Evolutionary conservation across 2,797 vertebrate species (phyloP), one percentile per base, ranked within the genome.

Genomic region (Prionace glauca): DNA sequence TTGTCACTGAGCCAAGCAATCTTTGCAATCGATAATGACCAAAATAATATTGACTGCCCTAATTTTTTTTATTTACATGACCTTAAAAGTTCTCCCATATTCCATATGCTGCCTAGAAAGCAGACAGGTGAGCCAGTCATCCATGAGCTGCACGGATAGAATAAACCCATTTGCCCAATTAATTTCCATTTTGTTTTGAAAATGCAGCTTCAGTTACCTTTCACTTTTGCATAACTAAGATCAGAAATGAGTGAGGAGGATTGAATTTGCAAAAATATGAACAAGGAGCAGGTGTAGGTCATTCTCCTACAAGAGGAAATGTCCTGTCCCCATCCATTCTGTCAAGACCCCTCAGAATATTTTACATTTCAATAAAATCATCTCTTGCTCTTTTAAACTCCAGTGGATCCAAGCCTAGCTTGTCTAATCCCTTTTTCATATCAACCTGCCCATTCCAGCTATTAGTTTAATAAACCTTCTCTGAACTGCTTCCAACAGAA

Each of bases 21-120:
- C 62, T 62, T 92, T 67, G 65, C 74, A 65, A 91, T 3, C 29
- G 24, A 41, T 69, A 9, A 69, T 92, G 65, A 18, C 62, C 90
- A 69, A 92, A 69, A 26, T 92, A 36, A 92, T 67, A 10, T n/a
- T 65, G 65, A 91, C 77, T 95, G 11, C 92, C 20, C 72, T n/a
- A 96, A 41, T 36, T 96, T 93, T 94, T 91, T 90, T 0, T 95
- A 87, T 96, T 65, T 65, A 65, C 14, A 65, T 24, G 32, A 41
- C 29, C 7, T 22, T 36, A 41, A 67, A 92, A 26, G 22, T n/a
- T 90, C 87, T 62, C 65, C 20, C 62, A 92, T 92, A 22, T 41
- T 67, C n/a, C 10, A n/a, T 41, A 18, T 65, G 36, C 41, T 84
- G 81, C 41, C 41, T 84, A 41, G 81, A 84, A 84, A 84, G 36